phyloP scores from a whole-genome alignment of 2,113 vertebrate genomes.

The Clarias macrocephalus region DNA sequence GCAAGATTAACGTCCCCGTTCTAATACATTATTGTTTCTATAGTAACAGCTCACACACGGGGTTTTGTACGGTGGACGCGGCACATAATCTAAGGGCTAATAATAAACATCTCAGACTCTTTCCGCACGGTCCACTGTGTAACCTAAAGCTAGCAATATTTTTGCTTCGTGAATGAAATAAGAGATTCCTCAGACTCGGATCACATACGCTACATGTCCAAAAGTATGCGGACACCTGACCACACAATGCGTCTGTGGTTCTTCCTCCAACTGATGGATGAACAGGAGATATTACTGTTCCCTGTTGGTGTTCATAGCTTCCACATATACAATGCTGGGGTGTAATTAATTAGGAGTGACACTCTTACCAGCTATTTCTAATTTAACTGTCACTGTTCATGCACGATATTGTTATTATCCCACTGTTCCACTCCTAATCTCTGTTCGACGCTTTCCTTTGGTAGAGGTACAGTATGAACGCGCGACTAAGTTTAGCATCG shows the following conservation, averaged over 20 bases:
- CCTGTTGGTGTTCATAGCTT: no score
- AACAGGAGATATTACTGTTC: no score
- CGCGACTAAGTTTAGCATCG: slow-evolving; percentile 3
- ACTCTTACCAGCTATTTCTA: no score
- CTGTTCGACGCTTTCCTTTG: neutral
- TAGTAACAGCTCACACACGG: neutral
- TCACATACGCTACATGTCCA: neutral
- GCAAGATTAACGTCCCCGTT: neutral
- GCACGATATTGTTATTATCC: neutral
- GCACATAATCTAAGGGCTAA: neutral
- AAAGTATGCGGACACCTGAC: neutral
- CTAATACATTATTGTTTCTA: neutral
- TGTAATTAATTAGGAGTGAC: neutral
- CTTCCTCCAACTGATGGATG: neutral
- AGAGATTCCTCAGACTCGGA: neutral
- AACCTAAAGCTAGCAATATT: neutral
- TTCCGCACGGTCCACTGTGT: neutral
- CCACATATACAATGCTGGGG: neutral
- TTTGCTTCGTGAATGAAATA: neutral
- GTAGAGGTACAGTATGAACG: neutral
- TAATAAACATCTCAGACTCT: neutral
- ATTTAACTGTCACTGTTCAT: neutral
- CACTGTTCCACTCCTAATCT: neutral
- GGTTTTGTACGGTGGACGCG: neutral
- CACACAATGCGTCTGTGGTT: neutral